Base-by-base conservation (phyloP, 2,797 vertebrate species). In the Sebastes diploproa region DNA sequence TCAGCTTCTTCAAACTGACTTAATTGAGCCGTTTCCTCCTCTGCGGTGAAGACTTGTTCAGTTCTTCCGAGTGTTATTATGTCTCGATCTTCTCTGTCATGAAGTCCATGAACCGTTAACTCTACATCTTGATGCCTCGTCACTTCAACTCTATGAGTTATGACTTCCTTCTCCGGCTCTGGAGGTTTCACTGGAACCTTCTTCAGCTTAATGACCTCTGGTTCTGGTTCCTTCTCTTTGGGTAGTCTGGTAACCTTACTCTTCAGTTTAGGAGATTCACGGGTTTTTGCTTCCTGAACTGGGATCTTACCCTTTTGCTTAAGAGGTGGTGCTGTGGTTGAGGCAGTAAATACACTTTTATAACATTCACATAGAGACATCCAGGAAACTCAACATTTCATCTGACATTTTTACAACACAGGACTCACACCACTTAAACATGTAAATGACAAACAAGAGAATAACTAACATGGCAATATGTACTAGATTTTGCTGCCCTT, bases 221-320 rank as follows among this genome's bases (percentile, higher is more conserved):
- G 77, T 76, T 94, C 79, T 78, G 94, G 81, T 77, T 83, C 91
- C 25, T 92, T 90, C 67, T 91, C 91, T 81, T 93, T 93, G 52
- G 84, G 72, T 72, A 81, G 82, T 87, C 52, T 80, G 38, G 83
- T 90, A 56, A 88, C 65, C 55, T 83, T 91, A 78, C 89, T 94
- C 84, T 91, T 96, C 84, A 92, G 77, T 22, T 94, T 88, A 61
- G 83, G n/a, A 22, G 89, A 87, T 71, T 96, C 87, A 0, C 87
- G 64, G 42, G 88, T 92, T 83, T 94, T 90, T 73, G 94, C 89
- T 78, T 96, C 94, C 68, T 94, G 82, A 78, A 89, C 46, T 34
- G 86, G 87, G 55, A 94, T 92, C 93, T 93, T 95, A 93, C 61
- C 90, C 92, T 94, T 96, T 81, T 88, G 91, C 83, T 95, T 95